These are phyloP conservation scores for Hydrocynus forskahlii DNA, from an alignment of 2,797 vertebrate genomes.

Conservation along the genomic window DNA sequence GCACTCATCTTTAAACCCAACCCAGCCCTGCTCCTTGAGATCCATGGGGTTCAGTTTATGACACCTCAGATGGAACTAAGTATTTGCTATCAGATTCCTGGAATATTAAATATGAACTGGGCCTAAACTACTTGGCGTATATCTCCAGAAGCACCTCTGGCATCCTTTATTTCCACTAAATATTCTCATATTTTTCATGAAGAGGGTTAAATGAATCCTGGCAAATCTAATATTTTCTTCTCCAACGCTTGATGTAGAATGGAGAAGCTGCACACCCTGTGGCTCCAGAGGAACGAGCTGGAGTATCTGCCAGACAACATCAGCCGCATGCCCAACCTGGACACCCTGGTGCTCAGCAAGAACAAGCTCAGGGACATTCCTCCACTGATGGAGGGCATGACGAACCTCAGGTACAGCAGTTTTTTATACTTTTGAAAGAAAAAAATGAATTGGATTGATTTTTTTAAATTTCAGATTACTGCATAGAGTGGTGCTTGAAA, in stretches of 20 bases:
- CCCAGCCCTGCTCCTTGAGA: not conserved
- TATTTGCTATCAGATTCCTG: too few relatives aligned
- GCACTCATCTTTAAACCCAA: not conserved
- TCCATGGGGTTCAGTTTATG: not conserved
- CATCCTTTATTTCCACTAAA: not conserved
- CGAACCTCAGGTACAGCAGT: conserved; percentile 81
- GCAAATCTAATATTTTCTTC: not conserved
- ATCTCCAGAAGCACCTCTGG: not conserved
- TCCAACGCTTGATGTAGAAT: conserved; percentile 77
- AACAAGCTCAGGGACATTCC: conserved; percentile 89
- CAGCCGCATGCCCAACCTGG: conserved; percentile 82
- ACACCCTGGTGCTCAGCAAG: conserved; percentile 90
- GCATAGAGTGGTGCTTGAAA: too few relatives aligned
- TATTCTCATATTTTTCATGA: too few relatives aligned
- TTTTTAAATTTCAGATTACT: too few relatives aligned
- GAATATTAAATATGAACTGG: too few relatives aligned
- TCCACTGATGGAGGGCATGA: conserved; percentile 87
- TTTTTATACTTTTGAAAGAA: not conserved
- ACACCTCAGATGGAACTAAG: too few relatives aligned
- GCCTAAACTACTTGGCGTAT: not conserved
- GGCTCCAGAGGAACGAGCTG: conserved; percentile 92
- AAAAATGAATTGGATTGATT: too few relatives aligned
- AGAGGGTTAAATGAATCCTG: not conserved
- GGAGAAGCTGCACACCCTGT: conserved; percentile 89
- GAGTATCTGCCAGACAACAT: conserved; percentile 87